phyloP scores from a whole-genome alignment of 37 sponge, comb jelly and placozoan genomes.

The Haliclona indistincta region DNA sequence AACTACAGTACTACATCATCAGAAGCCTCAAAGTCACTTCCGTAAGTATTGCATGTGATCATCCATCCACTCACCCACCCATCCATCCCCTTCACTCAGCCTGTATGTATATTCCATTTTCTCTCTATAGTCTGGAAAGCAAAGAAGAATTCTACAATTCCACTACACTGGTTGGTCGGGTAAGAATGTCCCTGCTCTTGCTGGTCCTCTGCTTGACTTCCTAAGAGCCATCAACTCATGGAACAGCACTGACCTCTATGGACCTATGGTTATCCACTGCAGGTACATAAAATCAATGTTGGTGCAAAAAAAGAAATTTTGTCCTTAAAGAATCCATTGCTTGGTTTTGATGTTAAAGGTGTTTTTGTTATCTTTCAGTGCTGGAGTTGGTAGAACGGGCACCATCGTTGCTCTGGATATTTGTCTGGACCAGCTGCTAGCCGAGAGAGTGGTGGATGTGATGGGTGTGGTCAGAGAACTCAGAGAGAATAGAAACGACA shows the following conservation, averaged over 20 bases:
- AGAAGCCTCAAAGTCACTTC: slow-evolving; percentile 43
- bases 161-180: slow-evolving; percentile 84
- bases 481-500: slow-evolving; percentile 68
- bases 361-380: slow-evolving; percentile 65
- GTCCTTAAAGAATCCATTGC: no score
- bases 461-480: slow-evolving; percentile 53
- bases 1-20: slow-evolving; percentile 60
- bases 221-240: slow-evolving; percentile 47
- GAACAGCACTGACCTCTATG: slow-evolving; percentile 16
- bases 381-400: slow-evolving; percentile 79
- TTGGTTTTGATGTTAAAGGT: no score
- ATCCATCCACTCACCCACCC: neutral
- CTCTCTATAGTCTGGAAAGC: no score
- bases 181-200: slow-evolving; percentile 62
- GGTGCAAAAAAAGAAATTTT: no score
- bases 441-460: slow-evolving; percentile 48
- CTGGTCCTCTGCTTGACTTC: slow-evolving; percentile 67
- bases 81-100: no score
- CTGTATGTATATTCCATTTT: no score
- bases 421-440: slow-evolving; percentile 52
- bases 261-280: slow-evolving; percentile 78
- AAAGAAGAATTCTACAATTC: slow-evolving; percentile 72
- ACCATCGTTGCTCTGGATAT: slow-evolving; percentile 70
- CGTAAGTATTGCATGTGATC: slow-evolving; percentile 58
- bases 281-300: slow-evolving; percentile 37